Evolutionary conservation across 2,888 invertebrate genomes (phyloP), one percentile per base, ranked within the genome.

Genomic region (Blomia tropicalis): DNA sequence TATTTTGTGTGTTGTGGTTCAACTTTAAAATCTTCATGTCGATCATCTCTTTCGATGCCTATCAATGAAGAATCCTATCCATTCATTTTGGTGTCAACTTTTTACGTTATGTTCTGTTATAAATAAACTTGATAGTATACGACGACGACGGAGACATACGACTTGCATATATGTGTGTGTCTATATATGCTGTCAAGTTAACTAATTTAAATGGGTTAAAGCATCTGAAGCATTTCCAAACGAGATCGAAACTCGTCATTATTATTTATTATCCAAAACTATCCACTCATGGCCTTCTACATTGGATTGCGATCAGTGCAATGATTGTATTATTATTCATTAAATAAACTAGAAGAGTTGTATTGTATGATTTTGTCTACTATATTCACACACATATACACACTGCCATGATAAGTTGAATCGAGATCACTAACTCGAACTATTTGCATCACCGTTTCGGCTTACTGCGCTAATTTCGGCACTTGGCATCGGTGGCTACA

Each of bases 401-500:
- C 36, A 36, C 36, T 36, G 36, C 36, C 36, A 36, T 36, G 17
- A 11, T 17, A 36, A 7, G 7, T 36, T 17, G 7, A 36, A 36
- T 7, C 17, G 36, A 7, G 36, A 36, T 36, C 36, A 36, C 17
- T 17, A 7, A 36, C 36, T 36, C 36, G 7, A 36, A 7, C 17
- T 36, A 17, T 36, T 36, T 17, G 36, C 36, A 36, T 36, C 36
- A 36, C 36, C 17, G 7, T 17, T 11, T 36, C 17, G 36, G 17
- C 36, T 36, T 36, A 36, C 7, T 27, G 51, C 51, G 51, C 51
- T 47, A 47, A 47, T 47, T 47, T 47, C 51, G 51, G 22, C 51
- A 47, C 51, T 47, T 47, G 51, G 51, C 51, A 47, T 27, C 51
- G 51, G 51, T 47, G 41, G 41, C 36, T 36, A 11, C 36, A 36